Evolutionary conservation across 2,113 vertebrate genomes (phyloP), one percentile per base, ranked within the genome.

Genomic region (Rafetus swinhoei): DNA sequence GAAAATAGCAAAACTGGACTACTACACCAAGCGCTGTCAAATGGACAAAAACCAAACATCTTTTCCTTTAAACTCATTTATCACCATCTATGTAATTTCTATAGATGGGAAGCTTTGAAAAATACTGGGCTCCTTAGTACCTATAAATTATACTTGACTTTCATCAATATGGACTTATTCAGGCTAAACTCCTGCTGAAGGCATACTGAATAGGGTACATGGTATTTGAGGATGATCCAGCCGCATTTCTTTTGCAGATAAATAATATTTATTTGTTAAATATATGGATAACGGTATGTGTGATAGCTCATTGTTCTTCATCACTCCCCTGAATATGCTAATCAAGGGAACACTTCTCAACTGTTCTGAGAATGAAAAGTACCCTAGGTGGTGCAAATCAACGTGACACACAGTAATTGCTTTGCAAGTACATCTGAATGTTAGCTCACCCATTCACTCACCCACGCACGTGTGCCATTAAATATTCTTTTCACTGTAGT

Each of bases 361-460:
- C 16, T 9, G 35, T n/a, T 32, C 32, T 57, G 54, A 92, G 79
- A 95, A 57, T 9, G 22, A 90, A 93, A 95, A 93, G 81, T 65
- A 88, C 14, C 21, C 54, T 62, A 53, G 90, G 15, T 82, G 12
- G 2, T 50, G 56, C 35, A 88, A 57, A 69, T n/a, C 84, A 39
- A 60, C 86, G 24, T 92, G 85, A 87, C 45, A 80, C 3, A 74
- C 54, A 87, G 11, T 0, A 85, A 85, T 72, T 74, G 10, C 13
- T 90, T 79, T 93, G 85, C 57, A 90, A 85, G 88, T 39, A 81
- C 35, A 91, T 1, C 18, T 3, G 3, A 3, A 79, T 3, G 1
- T 25, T 5, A 84, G 11, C n/a, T 84, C n/a, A 56, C 29, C 83
- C 54, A 83, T 90, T 29, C 60, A 84, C 39, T 14, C 25, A 87